Evolutionary conservation across 1,140 invertebrate genomes (phyloP).

Genomic region (Frieseomelitta varia): DNA sequence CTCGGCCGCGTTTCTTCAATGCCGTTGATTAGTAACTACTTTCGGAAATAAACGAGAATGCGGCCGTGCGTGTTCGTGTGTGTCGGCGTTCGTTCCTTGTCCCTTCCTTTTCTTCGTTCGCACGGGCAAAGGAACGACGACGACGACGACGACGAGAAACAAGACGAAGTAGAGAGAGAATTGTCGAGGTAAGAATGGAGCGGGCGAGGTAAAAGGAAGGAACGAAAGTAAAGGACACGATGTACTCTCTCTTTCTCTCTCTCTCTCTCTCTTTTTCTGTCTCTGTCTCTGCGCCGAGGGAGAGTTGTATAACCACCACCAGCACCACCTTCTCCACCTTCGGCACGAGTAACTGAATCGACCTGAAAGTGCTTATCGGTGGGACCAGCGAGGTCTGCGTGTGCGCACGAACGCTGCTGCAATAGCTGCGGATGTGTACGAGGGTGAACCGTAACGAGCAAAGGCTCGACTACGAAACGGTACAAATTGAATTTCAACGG

Average conservation of each 20-base stretch:
- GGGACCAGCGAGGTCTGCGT: not conserved
- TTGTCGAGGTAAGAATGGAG: no score
- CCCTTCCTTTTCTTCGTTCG: not conserved
- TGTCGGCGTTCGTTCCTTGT: no score
- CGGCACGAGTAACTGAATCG: constrained; percentile 34
- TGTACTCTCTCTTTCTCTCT: not conserved
- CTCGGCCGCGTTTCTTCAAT: constrained; percentile 52
- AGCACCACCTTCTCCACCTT: not conserved
- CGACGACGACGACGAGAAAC: not conserved
- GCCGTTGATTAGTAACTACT: constrained; percentile 68
- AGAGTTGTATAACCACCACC: no score
- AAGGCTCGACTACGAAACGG: constrained; percentile 63
- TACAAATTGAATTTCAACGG: constrained; percentile 72
- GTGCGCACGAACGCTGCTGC: not conserved
- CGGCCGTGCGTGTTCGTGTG: not conserved
- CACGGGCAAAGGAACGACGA: not conserved
- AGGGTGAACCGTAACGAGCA: constrained; percentile 57
- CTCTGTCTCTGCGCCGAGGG: not conserved
- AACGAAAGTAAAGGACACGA: constrained; percentile 13
- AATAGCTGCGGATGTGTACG: not conserved
- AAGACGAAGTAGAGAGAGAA: not conserved
- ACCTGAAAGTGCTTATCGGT: constrained; percentile 40
- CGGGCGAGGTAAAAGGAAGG: not conserved
- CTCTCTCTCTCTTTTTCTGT: no score
- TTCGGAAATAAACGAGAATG: constrained; percentile 58